Conservation (phyloP, 1,140 invertebrate species). For the Marisa cornuarietis region DNA sequence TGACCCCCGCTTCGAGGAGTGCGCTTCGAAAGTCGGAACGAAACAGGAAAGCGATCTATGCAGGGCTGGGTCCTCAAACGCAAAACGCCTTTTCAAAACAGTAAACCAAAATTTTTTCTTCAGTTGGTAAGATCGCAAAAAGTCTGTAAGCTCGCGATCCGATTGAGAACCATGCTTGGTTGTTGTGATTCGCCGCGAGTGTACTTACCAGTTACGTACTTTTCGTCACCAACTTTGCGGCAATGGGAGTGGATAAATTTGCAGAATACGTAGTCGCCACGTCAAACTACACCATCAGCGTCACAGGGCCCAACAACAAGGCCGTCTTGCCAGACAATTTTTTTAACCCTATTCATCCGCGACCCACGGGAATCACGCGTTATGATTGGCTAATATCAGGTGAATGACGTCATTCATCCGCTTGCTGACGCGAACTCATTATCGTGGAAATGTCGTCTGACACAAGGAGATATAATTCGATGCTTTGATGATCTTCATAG, state of each 20-base stretch:
- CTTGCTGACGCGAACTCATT: conserved; percentile 32
- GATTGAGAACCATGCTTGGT: conserved; percentile 45
- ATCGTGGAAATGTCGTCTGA: conserved; percentile 25
- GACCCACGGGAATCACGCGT: not conserved
- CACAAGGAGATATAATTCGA: not conserved
- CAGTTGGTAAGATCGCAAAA: conserved; percentile 13
- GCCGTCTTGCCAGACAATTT: conserved; percentile 40
- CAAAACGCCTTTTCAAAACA: conserved; percentile 23
- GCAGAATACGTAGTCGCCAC: conserved; percentile 92
- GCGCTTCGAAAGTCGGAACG: conserved; percentile 9
- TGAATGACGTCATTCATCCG: conserved; percentile 43
- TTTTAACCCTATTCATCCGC: conserved; percentile 30
- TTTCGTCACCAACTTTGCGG: conserved; percentile 92
- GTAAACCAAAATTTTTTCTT: conserved; percentile 11
- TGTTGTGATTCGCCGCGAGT: conserved; percentile 64
- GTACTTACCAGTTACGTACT: conserved; percentile 93
- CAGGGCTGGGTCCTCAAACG: not conserved
- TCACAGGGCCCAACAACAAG: conserved; percentile 73
- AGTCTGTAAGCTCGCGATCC: not conserved
- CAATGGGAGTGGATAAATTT: conserved; percentile 88
- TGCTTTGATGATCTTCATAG: not conserved
- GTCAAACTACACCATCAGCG: conserved; percentile 91
- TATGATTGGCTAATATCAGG: conserved; percentile 35
- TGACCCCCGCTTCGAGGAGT: not conserved
- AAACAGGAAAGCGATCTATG: conserved; percentile 8